These are phyloP conservation scores for Sweltsa coloradensis DNA, from an alignment of 1,140 invertebrate species.

Conservation along the genomic window DNA sequence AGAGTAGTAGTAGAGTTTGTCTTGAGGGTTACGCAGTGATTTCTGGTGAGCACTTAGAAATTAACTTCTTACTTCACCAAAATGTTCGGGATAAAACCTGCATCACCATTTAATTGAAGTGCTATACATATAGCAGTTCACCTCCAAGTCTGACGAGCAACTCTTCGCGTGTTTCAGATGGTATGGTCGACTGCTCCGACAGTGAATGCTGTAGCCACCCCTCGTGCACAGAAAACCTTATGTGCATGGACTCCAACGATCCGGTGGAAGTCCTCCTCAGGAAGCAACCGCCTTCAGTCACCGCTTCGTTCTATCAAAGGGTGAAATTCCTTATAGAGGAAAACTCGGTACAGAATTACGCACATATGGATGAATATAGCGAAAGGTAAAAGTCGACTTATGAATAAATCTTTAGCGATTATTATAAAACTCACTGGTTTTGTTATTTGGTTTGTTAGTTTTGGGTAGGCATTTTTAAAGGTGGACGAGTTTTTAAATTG, in stretches of 20 bases:
- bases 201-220: conserved; percentile 83
- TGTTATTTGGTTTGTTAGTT: conserved; percentile 2
- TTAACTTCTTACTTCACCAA: too few relatives aligned
- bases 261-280: conserved; percentile 87
- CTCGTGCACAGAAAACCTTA: conserved; percentile 76
- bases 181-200: conserved; percentile 94
- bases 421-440: conserved; percentile 1
- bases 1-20: too few relatives aligned
- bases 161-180: too few relatives aligned
- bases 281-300: conserved; percentile 91
- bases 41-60: too few relatives aligned
- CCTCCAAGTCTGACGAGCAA: too few relatives aligned
- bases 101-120: too few relatives aligned
- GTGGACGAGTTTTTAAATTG: too few relatives aligned
- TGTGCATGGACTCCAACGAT: conserved; percentile 90
- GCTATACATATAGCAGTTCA: too few relatives aligned
- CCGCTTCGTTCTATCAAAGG: conserved; percentile 93
- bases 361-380: conserved; percentile 91
- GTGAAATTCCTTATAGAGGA: conserved; percentile 98
- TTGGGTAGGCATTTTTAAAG: not conserved
- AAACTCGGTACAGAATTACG: conserved; percentile 95
- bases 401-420: not conserved
- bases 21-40: too few relatives aligned
- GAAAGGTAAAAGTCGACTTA: conserved; percentile 65
- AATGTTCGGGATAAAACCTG: too few relatives aligned